phyloP scores from a whole-genome alignment of 2,797 vertebrate genomes.

The Sebastes goodei region DNA sequence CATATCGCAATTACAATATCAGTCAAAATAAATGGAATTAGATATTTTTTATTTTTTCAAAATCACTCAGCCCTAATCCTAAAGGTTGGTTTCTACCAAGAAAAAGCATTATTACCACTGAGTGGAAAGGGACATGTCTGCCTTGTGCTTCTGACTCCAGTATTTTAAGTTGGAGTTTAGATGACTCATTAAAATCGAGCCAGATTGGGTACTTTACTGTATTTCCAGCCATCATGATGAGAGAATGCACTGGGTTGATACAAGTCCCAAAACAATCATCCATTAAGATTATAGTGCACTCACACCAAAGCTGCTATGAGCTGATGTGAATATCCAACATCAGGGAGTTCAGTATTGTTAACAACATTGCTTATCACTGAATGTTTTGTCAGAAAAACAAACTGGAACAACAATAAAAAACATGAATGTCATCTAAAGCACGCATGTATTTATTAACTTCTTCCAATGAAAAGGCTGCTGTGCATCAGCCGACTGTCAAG shows the following conservation, averaged over 20 bases:
- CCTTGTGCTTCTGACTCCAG: background rate
- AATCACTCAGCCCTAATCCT: no score
- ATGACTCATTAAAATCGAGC: background rate
- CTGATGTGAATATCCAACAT: slow-evolving; percentile 1
- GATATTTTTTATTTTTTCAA: fast-evolving
- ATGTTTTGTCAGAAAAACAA: background rate
- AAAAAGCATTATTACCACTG: background rate
- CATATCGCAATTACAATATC: no score
- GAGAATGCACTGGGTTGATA: background rate
- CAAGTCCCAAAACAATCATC: slow-evolving; percentile 22
- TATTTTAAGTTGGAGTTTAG: background rate
- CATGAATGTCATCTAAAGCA: background rate
- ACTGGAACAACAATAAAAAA: background rate
- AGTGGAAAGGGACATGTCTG: background rate
- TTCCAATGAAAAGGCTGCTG: background rate
- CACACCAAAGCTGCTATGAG: background rate
- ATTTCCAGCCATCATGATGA: background rate
- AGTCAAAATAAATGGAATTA: no score
- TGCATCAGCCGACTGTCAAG: background rate
- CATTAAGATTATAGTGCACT: slow-evolving; percentile 12
- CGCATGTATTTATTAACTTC: background rate
- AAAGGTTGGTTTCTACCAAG: background rate
- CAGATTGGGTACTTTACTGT: background rate
- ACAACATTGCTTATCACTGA: background rate
- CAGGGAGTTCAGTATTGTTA: slow-evolving; percentile 1